phyloP scores from a whole-genome alignment of 2,797 vertebrate genomes.

The Lutra lutra region DNA sequence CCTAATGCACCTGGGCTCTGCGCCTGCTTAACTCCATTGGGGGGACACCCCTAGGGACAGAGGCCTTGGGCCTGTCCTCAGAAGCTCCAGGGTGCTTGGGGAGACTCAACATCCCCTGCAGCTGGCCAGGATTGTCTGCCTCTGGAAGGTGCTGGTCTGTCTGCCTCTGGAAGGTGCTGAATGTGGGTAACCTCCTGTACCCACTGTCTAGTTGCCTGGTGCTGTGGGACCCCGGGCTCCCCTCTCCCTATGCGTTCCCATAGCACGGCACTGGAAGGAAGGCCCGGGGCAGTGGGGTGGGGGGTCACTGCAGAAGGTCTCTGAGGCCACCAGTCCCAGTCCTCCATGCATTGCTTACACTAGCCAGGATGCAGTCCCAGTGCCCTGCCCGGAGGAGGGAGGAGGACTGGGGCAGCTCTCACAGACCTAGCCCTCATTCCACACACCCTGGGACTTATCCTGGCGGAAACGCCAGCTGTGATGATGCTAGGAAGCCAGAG shows the following conservation, averaged over 20 bases:
- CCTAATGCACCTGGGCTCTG: background rate
- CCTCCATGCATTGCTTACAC: no score
- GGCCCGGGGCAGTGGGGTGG: accelerated
- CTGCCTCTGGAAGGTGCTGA: background rate
- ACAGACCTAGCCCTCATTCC: background rate
- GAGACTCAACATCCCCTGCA: accelerated
- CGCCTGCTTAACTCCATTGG: background rate
- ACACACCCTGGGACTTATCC: background rate
- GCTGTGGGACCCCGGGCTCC: background rate
- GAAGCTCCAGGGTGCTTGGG: background rate
- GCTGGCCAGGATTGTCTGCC: background rate
- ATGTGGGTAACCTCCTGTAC: no score
- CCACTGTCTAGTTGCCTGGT: background rate
- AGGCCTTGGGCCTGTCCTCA: accelerated
- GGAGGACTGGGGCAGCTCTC: background rate
- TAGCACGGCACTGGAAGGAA: background rate
- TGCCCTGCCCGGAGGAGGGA: background rate
- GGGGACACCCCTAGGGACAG: background rate
- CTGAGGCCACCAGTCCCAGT: no score
- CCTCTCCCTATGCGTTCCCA: accelerated
- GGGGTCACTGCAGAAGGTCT: accelerated
- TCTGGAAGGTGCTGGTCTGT: background rate
- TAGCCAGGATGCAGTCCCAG: no score
- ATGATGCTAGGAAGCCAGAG: background rate
- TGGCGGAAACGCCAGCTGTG: background rate